Evolutionary conservation across 37 sponge, comb jelly and placozoan species (phyloP).

Genomic region (Diacarnus erythraeanus): DNA sequence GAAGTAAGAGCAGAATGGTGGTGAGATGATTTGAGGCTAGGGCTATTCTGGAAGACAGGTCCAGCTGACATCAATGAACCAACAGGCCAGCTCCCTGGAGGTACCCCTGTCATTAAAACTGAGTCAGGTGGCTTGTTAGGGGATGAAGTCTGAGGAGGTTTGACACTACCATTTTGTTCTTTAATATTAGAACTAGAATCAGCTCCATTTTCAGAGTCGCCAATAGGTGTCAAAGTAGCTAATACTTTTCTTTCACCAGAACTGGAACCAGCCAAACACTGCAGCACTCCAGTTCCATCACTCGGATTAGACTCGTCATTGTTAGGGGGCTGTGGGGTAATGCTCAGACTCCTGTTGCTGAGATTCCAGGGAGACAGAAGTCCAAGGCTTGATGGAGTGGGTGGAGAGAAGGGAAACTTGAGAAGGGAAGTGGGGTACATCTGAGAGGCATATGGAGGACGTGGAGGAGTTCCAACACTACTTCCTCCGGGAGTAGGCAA

Average conservation of each 20-base stretch:
- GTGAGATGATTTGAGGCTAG: background rate
- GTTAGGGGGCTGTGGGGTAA: background rate
- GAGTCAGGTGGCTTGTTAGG: background rate
- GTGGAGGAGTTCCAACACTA: constrained; percentile 34
- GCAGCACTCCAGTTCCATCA: background rate
- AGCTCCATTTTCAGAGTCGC: background rate
- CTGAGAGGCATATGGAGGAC: constrained; percentile 25
- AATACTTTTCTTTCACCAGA: background rate
- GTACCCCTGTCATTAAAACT: background rate
- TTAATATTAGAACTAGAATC: constrained; percentile 1
- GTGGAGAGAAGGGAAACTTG: constrained; percentile 55
- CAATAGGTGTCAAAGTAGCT: background rate
- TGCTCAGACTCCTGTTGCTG: constrained; percentile 6
- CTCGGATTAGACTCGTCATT: background rate
- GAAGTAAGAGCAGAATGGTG: constrained; percentile 7
- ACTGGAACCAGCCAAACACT: constrained; percentile 1
- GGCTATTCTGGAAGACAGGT: background rate
- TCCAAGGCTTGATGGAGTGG: constrained; percentile 44
- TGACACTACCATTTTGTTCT: background rate
- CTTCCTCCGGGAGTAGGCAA: constrained; percentile 30
- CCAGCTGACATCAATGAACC: background rate
- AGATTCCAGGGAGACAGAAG: constrained; percentile 46
- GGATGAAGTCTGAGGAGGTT: background rate
- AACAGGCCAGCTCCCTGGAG: background rate
- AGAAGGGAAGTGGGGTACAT: constrained; percentile 37